Evolutionary conservation across 2,797 vertebrate species (phyloP).

Genomic region (Sylvilagus floridanus): DNA sequence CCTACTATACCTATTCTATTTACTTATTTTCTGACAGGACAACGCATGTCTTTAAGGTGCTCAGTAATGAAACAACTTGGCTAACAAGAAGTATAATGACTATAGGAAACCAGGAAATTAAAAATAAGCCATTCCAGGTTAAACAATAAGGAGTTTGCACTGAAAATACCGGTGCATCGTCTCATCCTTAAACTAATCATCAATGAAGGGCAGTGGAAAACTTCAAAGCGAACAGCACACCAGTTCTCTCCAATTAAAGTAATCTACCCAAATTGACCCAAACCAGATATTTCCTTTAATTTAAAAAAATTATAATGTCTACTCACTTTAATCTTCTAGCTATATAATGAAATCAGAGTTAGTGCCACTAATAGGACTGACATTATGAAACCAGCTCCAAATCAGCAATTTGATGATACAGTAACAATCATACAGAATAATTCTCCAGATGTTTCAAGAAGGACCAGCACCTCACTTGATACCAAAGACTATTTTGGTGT

Average conservation of each 20-base stretch:
- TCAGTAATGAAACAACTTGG: constrained; percentile 20
- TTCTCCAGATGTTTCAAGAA: constrained; percentile 64
- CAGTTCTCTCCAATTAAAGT: constrained; percentile 57
- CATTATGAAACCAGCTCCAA: constrained; percentile 36
- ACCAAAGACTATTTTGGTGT: not conserved
- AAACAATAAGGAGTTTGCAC: constrained; percentile 35
- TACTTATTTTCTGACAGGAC: not conserved
- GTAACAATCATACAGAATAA: not conserved
- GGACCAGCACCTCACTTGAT: not conserved
- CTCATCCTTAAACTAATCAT: not conserved
- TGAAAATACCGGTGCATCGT: constrained; percentile 37
- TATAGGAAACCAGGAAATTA: not conserved
- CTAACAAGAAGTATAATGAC: not conserved
- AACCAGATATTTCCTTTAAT: constrained; percentile 73
- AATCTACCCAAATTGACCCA: constrained; percentile 48
- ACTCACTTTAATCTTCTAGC: constrained; percentile 26
- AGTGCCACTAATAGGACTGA: constrained; percentile 4
- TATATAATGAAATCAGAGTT: constrained; percentile 58
- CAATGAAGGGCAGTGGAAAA: constrained; percentile 51
- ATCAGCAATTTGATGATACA: not conserved
- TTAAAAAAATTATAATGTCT: constrained; percentile 70
- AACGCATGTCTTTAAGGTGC: not conserved
- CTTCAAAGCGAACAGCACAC: constrained; percentile 65
- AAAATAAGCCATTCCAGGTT: not conserved
- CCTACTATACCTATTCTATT: not conserved